Evolutionary conservation across 1,140 invertebrate species (phyloP).

Genomic region (Drosophila prosaltans): DNA sequence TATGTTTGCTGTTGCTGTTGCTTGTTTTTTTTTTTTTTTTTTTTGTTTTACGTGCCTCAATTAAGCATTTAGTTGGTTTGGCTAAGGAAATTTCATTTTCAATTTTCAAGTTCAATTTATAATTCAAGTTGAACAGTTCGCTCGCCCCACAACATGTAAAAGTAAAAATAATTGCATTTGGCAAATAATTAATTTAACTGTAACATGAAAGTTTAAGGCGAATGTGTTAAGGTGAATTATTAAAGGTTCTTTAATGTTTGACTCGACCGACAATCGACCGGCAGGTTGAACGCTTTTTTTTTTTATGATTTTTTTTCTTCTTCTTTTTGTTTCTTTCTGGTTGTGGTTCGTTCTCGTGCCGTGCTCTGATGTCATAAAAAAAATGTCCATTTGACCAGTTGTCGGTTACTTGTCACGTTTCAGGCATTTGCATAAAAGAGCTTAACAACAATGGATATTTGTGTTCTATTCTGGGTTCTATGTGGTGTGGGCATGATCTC

Average conservation of each 20-base stretch:
- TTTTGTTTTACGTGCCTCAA: slow-evolving; percentile 56
- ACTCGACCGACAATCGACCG: not conserved
- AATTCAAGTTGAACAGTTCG: slow-evolving; percentile 64
- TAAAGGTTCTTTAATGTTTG: slow-evolving; percentile 35
- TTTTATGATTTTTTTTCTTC: slow-evolving; percentile 14
- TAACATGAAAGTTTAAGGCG: slow-evolving; percentile 37
- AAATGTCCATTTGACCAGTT: slow-evolving; percentile 26
- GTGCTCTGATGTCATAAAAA: slow-evolving; percentile 45
- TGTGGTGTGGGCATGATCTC: slow-evolving; percentile 50
- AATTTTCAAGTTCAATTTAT: slow-evolving; percentile 73
- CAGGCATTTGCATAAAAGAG: slow-evolving; percentile 67
- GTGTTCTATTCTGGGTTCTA: slow-evolving; percentile 21
- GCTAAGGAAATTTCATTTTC: slow-evolving; percentile 47
- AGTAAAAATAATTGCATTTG: slow-evolving; percentile 39
- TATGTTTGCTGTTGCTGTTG: not conserved
- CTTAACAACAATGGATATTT: slow-evolving; percentile 61
- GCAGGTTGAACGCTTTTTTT: slow-evolving; percentile 22
- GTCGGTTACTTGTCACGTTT: slow-evolving; percentile 71
- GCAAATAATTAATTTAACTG: slow-evolving; percentile 47
- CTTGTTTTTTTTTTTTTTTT: not conserved
- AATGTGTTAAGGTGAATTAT: not conserved
- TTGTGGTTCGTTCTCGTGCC: slow-evolving; percentile 28
- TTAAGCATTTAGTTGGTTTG: slow-evolving; percentile 51
- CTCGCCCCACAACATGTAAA: slow-evolving; percentile 29
- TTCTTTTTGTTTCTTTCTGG: slow-evolving; percentile 37